Evolutionary conservation across 2,888 invertebrate genomes (phyloP).

Genomic region (Colletes collaris): DNA sequence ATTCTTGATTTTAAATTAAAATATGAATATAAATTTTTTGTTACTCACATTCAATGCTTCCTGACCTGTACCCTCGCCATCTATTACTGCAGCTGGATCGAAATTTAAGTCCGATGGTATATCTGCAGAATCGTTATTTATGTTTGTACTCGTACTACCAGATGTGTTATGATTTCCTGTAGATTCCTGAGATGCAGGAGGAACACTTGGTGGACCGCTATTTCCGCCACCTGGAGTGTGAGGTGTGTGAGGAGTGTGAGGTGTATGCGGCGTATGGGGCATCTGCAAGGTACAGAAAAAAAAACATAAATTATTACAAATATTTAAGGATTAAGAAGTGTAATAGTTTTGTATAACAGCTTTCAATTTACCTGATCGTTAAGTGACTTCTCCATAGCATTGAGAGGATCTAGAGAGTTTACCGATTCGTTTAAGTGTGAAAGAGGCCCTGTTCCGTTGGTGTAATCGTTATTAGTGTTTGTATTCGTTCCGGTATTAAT

Average conservation of each 20-base stretch:
- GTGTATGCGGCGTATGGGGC: constrained; percentile 93
- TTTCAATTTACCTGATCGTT: constrained; percentile 89
- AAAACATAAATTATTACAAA: not conserved
- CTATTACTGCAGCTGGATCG: constrained; percentile 96
- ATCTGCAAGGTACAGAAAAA: constrained; percentile 83
- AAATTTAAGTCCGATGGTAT: constrained; percentile 95
- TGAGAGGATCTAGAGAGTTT: constrained; percentile 94
- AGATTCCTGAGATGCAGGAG: constrained; percentile 84
- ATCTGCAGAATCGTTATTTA: constrained; percentile 85
- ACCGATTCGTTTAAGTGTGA: constrained; percentile 94
- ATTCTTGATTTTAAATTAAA: too few species aligned
- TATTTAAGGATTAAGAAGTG: too few species aligned
- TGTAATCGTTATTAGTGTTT: constrained; percentile 86
- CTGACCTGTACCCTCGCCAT: constrained; percentile 93
- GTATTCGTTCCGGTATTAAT: constrained; percentile 85
- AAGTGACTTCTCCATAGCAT: constrained; percentile 96
- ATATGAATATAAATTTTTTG: not conserved
- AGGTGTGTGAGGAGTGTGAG: constrained; percentile 91
- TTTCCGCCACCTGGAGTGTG: constrained; percentile 88
- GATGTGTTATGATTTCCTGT: constrained; percentile 81
- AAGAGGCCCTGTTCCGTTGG: constrained; percentile 89
- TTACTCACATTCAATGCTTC: constrained; percentile 95
- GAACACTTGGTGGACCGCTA: constrained; percentile 92
- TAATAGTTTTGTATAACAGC: not conserved
- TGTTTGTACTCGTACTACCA: constrained; percentile 80